A percentile compares a stretch with the other conserved stretches of the same genome.
phyloP scores from a whole-genome alignment of 2,113 vertebrate genomes.

The Aegotheles bennettii region DNA sequence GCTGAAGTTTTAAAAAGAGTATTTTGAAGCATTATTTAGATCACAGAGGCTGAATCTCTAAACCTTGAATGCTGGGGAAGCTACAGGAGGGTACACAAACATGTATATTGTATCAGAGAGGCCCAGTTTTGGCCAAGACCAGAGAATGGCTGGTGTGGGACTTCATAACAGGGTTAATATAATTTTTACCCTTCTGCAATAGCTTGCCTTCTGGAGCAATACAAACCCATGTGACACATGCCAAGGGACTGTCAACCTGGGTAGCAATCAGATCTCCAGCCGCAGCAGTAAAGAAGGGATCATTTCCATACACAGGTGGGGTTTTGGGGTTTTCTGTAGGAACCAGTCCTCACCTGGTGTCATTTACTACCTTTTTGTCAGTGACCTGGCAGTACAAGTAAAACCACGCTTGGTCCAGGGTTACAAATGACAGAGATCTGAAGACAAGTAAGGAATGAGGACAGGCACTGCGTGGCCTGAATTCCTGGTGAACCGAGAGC shows the following conservation, averaged over 20 bases:
- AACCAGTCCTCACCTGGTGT: background rate
- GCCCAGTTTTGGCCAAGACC: background rate
- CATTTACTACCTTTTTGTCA: background rate
- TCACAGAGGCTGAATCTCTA: background rate
- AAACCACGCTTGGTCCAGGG: background rate
- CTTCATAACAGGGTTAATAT: background rate
- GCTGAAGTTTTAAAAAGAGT: background rate
- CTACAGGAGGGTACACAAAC: background rate
- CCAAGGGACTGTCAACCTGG: background rate
- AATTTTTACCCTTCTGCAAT: background rate
- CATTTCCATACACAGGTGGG: background rate
- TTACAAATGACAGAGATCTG: background rate
- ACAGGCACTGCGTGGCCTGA: background rate
- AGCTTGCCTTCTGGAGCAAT: background rate
- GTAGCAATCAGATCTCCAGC: background rate
- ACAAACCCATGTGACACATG: background rate
- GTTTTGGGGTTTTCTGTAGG: background rate
- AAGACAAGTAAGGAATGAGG: background rate
- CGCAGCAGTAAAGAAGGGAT: background rate
- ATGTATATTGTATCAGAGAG: accelerated
- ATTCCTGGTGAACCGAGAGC: background rate
- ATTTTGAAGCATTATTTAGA: background rate
- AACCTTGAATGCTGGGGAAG: background rate
- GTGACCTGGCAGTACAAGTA: background rate
- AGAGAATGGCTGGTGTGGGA: background rate